These are phyloP conservation scores for Galerucella calmariensis DNA, from an alignment of 2,888 invertebrate genomes.

Conservation along the genomic window DNA sequence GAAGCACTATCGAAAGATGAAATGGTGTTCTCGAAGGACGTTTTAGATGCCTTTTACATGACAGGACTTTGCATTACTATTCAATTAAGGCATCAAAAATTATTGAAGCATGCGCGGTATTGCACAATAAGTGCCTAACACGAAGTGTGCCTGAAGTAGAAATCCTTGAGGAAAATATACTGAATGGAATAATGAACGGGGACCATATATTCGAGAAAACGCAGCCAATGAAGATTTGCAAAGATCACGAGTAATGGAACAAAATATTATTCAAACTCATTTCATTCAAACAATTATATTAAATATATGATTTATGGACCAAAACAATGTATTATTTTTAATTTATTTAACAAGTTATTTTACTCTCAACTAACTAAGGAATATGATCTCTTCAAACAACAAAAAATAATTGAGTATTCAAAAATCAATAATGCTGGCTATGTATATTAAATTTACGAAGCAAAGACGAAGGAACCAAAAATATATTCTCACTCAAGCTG, in stretches of 20 bases:
- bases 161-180: neutral
- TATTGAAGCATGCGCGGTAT: neutral
- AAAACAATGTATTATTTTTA: too few species aligned
- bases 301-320: too few species aligned
- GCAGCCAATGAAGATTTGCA: neutral
- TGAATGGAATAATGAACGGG: neutral
- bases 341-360: too few species aligned
- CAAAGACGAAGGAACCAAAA: too few species aligned
- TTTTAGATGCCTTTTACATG: conserved; percentile 4
- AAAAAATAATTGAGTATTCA: too few species aligned
- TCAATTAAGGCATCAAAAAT: neutral
- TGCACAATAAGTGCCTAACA: neutral
- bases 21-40: conserved; percentile 1
- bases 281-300: neutral
- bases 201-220: neutral
- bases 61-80: conserved; percentile 2
- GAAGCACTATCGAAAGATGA: neutral
- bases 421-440: too few species aligned
- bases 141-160: neutral
- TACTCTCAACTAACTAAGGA: too few species aligned
- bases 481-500: neutral
- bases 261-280: conserved; percentile 2
- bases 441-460: too few species aligned
- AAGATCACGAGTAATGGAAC: neutral
- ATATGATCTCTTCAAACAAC: too few species aligned